Base-by-base conservation (phyloP, 2,797 vertebrate genomes). In the Poecilia velifera region DNA sequence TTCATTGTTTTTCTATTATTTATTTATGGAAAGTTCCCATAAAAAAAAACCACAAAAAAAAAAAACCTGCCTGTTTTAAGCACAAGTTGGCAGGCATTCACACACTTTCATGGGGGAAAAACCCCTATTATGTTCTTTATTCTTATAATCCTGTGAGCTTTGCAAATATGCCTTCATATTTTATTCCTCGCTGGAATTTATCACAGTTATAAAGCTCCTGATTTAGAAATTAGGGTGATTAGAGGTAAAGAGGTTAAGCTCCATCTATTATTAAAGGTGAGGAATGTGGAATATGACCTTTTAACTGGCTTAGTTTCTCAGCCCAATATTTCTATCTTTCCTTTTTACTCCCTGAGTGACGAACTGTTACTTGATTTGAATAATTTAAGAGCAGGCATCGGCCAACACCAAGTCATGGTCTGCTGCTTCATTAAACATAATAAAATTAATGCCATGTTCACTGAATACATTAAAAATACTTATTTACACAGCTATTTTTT, bases 141-240 rank as follows among this genome's bases (percentile, higher is more conserved):
- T 41, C 9, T 70, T 36, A 31, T 59, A 57, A 72, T 55, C 66
- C 51, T 36, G 8, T 20, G 47, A 74, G 72, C 31, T 76, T 9
- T 25, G 43, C 6, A 76, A 53, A 75, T 82, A 62, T 68, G 14
- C 13, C 2, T 66, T 81, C 31, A 74, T 46, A 25, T 47, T n/a
- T 45, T 36, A 64, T 59, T 74, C 47, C 49, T 45, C 0, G 9
- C 31, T 79, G 64, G 39, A 73, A 47, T 0, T 55, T 39, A 6
- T 45, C 43, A 55, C 36, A 0, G 4, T 80, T 70, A 51, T 51
- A 36, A 84, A 80, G 20, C 41, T 78, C 45, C 31, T 7, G 31
- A 3, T 80, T 74, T 39, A 66, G 22, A 81, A n/a, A 66, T 49
- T n/a, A 82, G 7, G 55, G 45, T 28, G 9, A 20, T 22, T 64